Conservation (phyloP, 37 sponge, comb jelly and placozoan genomes). For the Spongilla lacustris region DNA sequence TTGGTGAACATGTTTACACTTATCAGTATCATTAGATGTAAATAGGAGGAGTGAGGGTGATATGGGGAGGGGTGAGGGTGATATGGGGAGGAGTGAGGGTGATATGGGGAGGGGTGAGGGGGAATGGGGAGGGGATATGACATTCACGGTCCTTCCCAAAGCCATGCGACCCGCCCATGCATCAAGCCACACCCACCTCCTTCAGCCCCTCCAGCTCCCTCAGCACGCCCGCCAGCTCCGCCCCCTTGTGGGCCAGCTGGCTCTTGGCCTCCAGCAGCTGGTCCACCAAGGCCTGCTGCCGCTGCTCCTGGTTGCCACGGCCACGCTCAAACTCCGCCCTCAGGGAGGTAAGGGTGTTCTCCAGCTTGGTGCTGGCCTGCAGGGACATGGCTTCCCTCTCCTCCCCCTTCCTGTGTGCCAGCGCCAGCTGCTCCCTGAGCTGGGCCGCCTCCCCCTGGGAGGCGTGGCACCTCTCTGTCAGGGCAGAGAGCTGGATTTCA, state of each 20-base stretch:
- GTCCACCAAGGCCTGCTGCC: neutral
- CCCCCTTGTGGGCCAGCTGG: neutral
- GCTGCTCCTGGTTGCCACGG: neutral
- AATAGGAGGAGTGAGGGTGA: too few relatives aligned
- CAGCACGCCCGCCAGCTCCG: neutral
- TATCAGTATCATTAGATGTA: too few relatives aligned
- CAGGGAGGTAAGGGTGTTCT: neutral
- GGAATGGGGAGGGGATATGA: too few relatives aligned
- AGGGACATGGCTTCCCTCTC: constrained; percentile 10
- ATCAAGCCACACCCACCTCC: neutral
- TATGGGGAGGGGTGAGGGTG: too few relatives aligned
- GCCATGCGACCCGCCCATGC: neutral
- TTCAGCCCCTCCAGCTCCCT: neutral
- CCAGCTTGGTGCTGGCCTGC: constrained; percentile 3
- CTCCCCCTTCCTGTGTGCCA: constrained; percentile 9
- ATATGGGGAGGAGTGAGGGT: too few relatives aligned
- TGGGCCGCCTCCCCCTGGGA: constrained; percentile 17
- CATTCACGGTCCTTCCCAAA: too few relatives aligned
- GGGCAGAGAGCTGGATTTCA: neutral
- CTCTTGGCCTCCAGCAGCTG: constrained; percentile 16
- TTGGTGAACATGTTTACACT: too few relatives aligned
- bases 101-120: too few relatives aligned
- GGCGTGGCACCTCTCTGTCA: constrained; percentile 11
- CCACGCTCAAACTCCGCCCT: neutral
- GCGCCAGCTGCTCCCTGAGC: constrained; percentile 26